These are phyloP conservation scores for Neolamprologus fasciatus DNA, from an alignment of 2,113 vertebrate species.

Conservation along the genomic window DNA sequence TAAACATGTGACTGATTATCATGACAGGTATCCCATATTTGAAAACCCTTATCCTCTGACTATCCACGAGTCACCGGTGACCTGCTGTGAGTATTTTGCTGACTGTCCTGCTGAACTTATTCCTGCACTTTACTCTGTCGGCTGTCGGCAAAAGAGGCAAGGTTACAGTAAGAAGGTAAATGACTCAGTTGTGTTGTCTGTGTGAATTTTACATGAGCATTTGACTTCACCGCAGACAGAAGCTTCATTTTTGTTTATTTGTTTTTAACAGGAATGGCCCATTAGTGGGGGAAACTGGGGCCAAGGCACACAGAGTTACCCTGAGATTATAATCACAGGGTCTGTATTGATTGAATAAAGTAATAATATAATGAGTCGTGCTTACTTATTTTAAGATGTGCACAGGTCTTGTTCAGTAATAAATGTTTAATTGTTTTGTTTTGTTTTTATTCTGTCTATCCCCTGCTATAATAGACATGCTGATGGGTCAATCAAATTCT, in stretches of 20 bases:
- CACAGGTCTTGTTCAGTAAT: background rate
- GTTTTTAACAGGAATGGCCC: constrained; percentile 84
- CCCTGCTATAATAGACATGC: constrained; percentile 80
- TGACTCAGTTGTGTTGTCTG: background rate
- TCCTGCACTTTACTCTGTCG: constrained; percentile 94
- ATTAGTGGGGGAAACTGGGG: constrained; percentile 97
- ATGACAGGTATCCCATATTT: constrained; percentile 71
- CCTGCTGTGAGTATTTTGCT: constrained; percentile 95
- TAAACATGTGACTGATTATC: background rate
- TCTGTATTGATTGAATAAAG: constrained; percentile 56
- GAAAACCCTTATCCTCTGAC: constrained; percentile 72
- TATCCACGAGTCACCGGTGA: constrained; percentile 77
- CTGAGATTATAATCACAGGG: constrained; percentile 98
- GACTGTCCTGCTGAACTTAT: constrained; percentile 95
- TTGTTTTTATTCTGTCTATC: background rate
- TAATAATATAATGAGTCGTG: background rate
- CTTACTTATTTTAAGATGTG: background rate
- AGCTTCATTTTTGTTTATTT: background rate
- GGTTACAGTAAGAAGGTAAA: constrained; percentile 98
- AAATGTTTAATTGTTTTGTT: background rate
- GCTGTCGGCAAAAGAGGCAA: constrained; percentile 92
- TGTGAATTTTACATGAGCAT: background rate
- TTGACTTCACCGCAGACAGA: background rate
- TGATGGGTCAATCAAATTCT: constrained; percentile 95
- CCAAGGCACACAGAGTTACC: constrained; percentile 89